Percentiles rank a stretch among this genome's conserved stretches.
Conservation (phyloP, 2,888 invertebrate genomes). For the Baccha elongata region DNA sequence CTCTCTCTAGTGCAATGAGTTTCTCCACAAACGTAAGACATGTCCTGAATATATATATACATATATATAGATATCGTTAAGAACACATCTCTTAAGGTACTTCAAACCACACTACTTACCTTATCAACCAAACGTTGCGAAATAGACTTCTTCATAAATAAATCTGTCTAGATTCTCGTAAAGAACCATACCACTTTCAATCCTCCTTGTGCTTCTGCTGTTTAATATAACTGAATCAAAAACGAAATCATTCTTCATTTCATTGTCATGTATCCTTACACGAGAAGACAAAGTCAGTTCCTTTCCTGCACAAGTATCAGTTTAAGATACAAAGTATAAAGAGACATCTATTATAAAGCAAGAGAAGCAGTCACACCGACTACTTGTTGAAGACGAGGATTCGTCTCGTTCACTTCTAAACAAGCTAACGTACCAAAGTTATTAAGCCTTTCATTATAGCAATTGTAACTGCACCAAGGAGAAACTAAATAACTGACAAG, state of each 20-base stretch:
- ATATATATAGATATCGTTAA: constrained; percentile 55
- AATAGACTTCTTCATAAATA: constrained; percentile 60
- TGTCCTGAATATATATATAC: neutral
- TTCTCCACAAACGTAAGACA: neutral
- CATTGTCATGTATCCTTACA: constrained; percentile 60
- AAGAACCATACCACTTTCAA: constrained; percentile 4
- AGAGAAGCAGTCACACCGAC: neutral
- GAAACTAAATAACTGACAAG: constrained; percentile 15
- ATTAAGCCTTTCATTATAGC: constrained; percentile 65
- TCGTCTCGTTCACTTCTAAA: constrained; percentile 45
- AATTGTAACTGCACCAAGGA: constrained; percentile 26
- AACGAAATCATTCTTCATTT: constrained; percentile 72
- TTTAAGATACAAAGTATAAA: constrained; percentile 42
- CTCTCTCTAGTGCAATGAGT: neutral
- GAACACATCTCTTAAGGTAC: constrained; percentile 39
- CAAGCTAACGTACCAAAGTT: constrained; percentile 72
- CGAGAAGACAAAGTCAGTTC: constrained; percentile 2
- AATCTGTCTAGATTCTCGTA: constrained; percentile 24
- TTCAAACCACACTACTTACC: neutral
- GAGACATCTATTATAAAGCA: no score
- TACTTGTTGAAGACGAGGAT: constrained; percentile 67
- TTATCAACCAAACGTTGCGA: constrained; percentile 38
- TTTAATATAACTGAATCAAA: constrained; percentile 73
- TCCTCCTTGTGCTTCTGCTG: constrained; percentile 22
- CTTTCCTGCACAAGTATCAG: no score